phyloP scores from a whole-genome alignment of 2,888 invertebrate genomes.

The Linnaemya tessellans region DNA sequence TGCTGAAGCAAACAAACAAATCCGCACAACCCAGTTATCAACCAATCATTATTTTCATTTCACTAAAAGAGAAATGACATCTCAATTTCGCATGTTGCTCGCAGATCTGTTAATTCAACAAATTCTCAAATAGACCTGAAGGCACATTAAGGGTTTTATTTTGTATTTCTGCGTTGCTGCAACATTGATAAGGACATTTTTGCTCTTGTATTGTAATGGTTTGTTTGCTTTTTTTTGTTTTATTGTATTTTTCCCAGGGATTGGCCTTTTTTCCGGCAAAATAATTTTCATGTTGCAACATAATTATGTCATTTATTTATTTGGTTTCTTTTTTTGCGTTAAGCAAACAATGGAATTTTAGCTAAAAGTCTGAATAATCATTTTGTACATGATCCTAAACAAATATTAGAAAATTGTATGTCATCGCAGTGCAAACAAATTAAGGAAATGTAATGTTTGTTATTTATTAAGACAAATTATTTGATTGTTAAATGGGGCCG shows the following conservation, averaged over 20 bases:
- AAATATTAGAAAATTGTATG: slow-evolving; percentile 51
- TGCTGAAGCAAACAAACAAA: slow-evolving; percentile 37
- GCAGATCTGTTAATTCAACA: slow-evolving; percentile 60
- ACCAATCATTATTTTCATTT: slow-evolving; percentile 55
- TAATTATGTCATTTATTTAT: slow-evolving; percentile 66
- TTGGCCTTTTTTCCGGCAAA: slow-evolving; percentile 60
- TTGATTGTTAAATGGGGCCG: neutral
- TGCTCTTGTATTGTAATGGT: slow-evolving; percentile 28
- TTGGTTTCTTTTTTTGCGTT: slow-evolving; percentile 3
- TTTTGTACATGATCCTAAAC: slow-evolving; percentile 53
- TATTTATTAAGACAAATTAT: slow-evolving; percentile 51
- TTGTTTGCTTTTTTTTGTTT: slow-evolving; percentile 48
- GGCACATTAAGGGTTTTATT: slow-evolving; percentile 53
- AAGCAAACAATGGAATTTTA: slow-evolving; percentile 34
- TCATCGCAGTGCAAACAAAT: slow-evolving; percentile 5
- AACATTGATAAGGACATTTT: slow-evolving; percentile 54
- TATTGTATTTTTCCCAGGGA: slow-evolving; percentile 19
- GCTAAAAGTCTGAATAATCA: slow-evolving; percentile 35
- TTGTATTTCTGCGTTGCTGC: slow-evolving; percentile 13
- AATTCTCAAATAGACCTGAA: slow-evolving; percentile 70
- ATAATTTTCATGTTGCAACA: slow-evolving; percentile 53
- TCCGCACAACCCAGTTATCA: slow-evolving; percentile 26
- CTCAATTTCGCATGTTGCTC: slow-evolving; percentile 57
- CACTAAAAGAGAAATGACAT: slow-evolving; percentile 58
- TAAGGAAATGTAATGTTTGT: slow-evolving; percentile 23